These are phyloP conservation scores for Charaxes varanes DNA, from an alignment of 1,140 invertebrate species.

Conservation along the genomic window DNA sequence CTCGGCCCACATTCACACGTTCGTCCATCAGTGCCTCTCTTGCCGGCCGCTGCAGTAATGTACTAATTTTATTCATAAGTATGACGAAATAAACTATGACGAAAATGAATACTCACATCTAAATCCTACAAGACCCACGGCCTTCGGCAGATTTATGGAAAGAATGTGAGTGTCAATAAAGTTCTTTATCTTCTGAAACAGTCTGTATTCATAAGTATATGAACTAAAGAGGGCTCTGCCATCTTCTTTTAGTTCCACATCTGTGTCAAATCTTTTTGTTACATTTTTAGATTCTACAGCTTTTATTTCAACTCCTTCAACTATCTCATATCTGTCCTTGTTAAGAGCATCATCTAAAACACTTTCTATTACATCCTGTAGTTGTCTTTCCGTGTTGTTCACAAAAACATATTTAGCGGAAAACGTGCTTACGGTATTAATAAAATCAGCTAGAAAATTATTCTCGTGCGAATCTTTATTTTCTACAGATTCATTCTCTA, in stretches of 20 bases:
- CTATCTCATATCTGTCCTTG: constrained; percentile 47
- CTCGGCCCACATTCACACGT: too few species aligned
- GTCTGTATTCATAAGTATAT: constrained; percentile 59
- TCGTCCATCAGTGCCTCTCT: too few species aligned
- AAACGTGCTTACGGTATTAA: constrained; percentile 36
- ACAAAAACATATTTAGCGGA: constrained; percentile 44
- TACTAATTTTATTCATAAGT: too few species aligned
- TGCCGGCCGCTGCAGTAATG: too few species aligned
- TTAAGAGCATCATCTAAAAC: constrained; percentile 41
- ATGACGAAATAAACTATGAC: too few species aligned
- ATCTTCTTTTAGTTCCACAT: constrained; percentile 22
- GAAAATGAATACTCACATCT: constrained; percentile 75
- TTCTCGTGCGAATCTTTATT: constrained; percentile 17
- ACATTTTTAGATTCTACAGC: constrained; percentile 24
- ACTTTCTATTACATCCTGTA: constrained; percentile 46
- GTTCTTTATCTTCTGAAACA: constrained; percentile 59
- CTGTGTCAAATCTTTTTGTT: constrained; percentile 15
- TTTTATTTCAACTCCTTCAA: constrained; percentile 61
- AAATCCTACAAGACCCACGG: constrained; percentile 73
- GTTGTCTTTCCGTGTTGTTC: constrained; percentile 44
- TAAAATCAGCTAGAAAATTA: constrained; percentile 34
- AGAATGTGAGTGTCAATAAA: constrained; percentile 71
- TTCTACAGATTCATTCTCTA: constrained; percentile 14
- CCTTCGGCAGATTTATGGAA: constrained; percentile 74
- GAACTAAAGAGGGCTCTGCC: constrained; percentile 55